Conservation (phyloP, 2,797 vertebrate genomes). For the Vipera latastei region DNA sequence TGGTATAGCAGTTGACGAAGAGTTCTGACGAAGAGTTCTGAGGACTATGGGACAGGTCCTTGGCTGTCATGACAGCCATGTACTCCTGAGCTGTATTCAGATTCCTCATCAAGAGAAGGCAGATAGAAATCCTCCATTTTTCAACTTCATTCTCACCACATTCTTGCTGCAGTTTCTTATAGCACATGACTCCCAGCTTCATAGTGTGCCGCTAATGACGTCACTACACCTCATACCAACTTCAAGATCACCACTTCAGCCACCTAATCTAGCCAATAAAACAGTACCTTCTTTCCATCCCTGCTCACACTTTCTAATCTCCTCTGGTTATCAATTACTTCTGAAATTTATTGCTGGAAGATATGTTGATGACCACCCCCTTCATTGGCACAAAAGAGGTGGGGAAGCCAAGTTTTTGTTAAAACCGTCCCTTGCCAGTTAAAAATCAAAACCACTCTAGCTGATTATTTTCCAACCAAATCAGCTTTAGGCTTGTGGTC, state of each 20-base stretch:
- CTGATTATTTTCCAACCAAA: background rate
- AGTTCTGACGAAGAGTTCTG: background rate
- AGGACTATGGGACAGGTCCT: background rate
- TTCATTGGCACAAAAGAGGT: background rate
- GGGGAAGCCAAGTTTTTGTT: background rate
- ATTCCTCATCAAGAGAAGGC: background rate
- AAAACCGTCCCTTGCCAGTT: background rate
- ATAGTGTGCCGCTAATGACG: background rate
- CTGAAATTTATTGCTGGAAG: background rate
- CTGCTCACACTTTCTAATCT: background rate
- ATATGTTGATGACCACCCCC: background rate
- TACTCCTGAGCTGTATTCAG: background rate
- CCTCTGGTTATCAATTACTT: background rate
- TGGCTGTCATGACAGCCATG: background rate
- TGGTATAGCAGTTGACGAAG: background rate
- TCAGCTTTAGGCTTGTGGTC: background rate
- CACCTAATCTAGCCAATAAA: background rate
- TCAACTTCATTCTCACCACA: background rate
- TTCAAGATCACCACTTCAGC: background rate
- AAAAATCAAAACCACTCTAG: background rate
- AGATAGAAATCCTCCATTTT: background rate
- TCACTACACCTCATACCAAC: background rate
- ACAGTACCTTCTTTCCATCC: background rate
- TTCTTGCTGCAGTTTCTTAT: background rate
- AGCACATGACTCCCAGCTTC: background rate